Base-by-base conservation (phyloP, 2,797 vertebrate genomes). In the Galagoides demidoff region DNA sequence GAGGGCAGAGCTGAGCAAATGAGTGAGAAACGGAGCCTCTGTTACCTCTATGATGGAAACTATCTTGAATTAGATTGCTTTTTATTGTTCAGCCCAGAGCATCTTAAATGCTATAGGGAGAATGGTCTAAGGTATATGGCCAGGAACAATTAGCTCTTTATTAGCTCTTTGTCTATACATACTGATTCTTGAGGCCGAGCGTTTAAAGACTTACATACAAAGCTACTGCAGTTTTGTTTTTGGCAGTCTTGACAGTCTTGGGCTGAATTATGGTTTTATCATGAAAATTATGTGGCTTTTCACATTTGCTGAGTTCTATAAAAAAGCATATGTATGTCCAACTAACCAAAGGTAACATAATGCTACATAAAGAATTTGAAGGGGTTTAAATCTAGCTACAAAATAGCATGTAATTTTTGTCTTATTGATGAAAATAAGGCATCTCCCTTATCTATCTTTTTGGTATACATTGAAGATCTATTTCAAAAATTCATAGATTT, bases 341-440 rank as follows among this genome's bases (percentile, higher is more conserved):
- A 78, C 37, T 55, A 77, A 78, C 37, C 61, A 77, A 9, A 39
- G 45, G 4, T 87, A 70, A 59, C n/a, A 17, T 73, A 55, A 37
- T 61, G 59, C 34, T 92, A 55, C 71, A 94, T 89, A 66, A 76
- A 95, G 85, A 13, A 76, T 57, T 76, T 73, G 25, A 84, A 81
- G 27, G 92, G 55, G 31, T 17, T 93, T 73, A 76, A 87, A 68
- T 88, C 23, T 82, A 86, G 1, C 11, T 74, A 3, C 79, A 79
- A 92, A 73, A 63, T 39, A 90, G 23, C 77, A 39, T 77, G 37
- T 76, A 66, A 22, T 63, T 84, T 83, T 82, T 23, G 49, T 52
- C 93, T 88, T 83, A 37, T 89, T 89, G 43, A 74, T 90, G 63
- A 96, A 49, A 92, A 85, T 94, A 78, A 94, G 59, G 22, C 37